Percentiles rank a stretch among this genome's conserved stretches.
phyloP scores from a whole-genome alignment of 2,113 vertebrate genomes.

The Eurystomus gularis region DNA sequence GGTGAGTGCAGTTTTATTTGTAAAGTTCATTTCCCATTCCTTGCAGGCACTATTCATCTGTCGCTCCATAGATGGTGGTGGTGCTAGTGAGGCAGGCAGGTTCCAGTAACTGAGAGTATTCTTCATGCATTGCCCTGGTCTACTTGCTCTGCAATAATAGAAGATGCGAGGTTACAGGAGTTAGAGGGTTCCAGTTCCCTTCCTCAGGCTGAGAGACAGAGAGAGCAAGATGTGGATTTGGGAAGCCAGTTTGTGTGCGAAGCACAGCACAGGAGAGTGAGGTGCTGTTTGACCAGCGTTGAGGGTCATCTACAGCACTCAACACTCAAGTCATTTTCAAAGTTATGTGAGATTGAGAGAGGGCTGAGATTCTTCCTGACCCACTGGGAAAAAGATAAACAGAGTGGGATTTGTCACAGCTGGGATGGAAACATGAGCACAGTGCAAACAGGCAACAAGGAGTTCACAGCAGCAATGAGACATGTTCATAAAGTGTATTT shows the following conservation, averaged over 20 bases:
- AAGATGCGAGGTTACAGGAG: background rate
- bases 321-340: background rate
- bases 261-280: background rate
- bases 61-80: background rate
- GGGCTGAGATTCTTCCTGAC: background rate
- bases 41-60: background rate
- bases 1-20: constrained; percentile 17
- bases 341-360: background rate
- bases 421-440: background rate
- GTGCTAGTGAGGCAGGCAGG: background rate
- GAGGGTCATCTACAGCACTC: background rate
- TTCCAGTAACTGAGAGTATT: background rate
- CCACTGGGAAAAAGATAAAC: background rate
- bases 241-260: background rate
- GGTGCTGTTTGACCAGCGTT: background rate
- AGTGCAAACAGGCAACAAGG: background rate
- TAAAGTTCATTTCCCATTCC: background rate
- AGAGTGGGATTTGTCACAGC: background rate
- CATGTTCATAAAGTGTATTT: background rate
- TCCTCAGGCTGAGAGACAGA: background rate
- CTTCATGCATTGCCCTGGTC: background rate
- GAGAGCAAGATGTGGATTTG: background rate
- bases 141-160: background rate
- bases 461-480: background rate
- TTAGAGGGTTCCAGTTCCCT: background rate